Percentiles rank a stretch among this genome's conserved stretches.
phyloP scores from a whole-genome alignment of 2,888 invertebrate species.

The Lypha dubia region DNA sequence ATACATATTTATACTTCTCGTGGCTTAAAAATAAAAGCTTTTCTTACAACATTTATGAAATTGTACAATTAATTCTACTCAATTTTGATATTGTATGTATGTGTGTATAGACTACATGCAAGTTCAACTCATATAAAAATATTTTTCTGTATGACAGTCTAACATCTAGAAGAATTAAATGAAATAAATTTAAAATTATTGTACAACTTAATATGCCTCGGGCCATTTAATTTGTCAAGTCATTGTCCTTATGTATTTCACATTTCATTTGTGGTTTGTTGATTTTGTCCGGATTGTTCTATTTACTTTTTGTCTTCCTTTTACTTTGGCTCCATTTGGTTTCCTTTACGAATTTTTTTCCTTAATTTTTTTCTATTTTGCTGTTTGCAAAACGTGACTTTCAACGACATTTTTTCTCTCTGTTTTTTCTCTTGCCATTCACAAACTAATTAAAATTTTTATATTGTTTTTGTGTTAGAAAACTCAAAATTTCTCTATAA shows the following conservation, averaged over 20 bases:
- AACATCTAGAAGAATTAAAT: background rate
- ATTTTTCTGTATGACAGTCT: background rate
- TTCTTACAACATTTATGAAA: too few species aligned
- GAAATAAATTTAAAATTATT: slow-evolving; percentile 52
- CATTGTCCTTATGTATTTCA: slow-evolving; percentile 68
- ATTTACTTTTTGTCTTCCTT: slow-evolving; percentile 58
- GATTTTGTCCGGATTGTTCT: slow-evolving; percentile 67
- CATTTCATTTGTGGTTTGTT: slow-evolving; percentile 71
- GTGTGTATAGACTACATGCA: too few species aligned
- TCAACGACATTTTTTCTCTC: slow-evolving; percentile 41
- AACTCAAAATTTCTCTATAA: slow-evolving; percentile 47
- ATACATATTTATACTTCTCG: too few species aligned
- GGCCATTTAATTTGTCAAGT: slow-evolving; percentile 68
- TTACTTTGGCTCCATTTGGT: slow-evolving; percentile 46
- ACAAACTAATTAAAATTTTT: slow-evolving; percentile 70
- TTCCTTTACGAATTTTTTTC: slow-evolving; percentile 56
- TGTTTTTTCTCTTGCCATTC: slow-evolving; percentile 38
- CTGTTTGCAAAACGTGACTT: slow-evolving; percentile 70
- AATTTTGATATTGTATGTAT: background rate
- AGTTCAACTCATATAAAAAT: too few species aligned
- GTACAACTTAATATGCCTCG: slow-evolving; percentile 59
- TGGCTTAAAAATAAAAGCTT: too few species aligned
- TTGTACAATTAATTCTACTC: background rate
- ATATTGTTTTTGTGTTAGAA: slow-evolving; percentile 59
- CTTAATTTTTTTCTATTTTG: slow-evolving; percentile 21